Evolutionary conservation across 2,888 invertebrate genomes (phyloP), one percentile per base, ranked within the genome.

Genomic region (Spodoptera exigua): DNA sequence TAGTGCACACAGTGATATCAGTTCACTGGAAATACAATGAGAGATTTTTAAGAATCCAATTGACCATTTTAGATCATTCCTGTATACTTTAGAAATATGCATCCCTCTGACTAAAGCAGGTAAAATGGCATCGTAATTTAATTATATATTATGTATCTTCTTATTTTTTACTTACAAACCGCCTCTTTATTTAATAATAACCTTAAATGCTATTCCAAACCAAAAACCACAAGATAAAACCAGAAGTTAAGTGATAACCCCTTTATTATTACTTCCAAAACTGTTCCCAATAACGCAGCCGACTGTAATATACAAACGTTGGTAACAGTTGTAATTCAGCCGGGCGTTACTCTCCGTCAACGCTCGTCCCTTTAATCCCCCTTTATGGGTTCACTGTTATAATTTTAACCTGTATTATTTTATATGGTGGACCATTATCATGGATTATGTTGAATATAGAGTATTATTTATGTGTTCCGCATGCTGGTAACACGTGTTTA

Each of bases 381-480:
- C 73, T 87, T 89, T 88, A 90, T 87, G 87, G 84, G 68, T 74
- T 70, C 68, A 71, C 62, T 59, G 87, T 86, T 87, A 87, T 87
- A 90, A 89, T 88, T 89, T 89, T 87, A 90, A 88, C 87, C 86
- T 84, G 82, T 80, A 86, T 89, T 89, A 88, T 88, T 85, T 89
- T 89, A 89, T 86, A 89, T 84, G 84, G 84, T 78, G 70, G 63
- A 67, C 82, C 85, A 87, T 89, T 86, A 88, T 83, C 82, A 74
- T 65, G 82, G 88, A 83, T 89, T 89, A 88, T 83, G 75, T 78
- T 70, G 78, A 80, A 80, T 82, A 82, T 79, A 84, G 80, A 74
- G 65, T 74, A 79, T 85, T 84, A 87, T 87, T 86, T 87, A 89
- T 87, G 83, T 71, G 76, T 80, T 79, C 79, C 86, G 81, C 76